phyloP scores from a whole-genome alignment of 2,797 vertebrate species.

The Myotis daubentonii region DNA sequence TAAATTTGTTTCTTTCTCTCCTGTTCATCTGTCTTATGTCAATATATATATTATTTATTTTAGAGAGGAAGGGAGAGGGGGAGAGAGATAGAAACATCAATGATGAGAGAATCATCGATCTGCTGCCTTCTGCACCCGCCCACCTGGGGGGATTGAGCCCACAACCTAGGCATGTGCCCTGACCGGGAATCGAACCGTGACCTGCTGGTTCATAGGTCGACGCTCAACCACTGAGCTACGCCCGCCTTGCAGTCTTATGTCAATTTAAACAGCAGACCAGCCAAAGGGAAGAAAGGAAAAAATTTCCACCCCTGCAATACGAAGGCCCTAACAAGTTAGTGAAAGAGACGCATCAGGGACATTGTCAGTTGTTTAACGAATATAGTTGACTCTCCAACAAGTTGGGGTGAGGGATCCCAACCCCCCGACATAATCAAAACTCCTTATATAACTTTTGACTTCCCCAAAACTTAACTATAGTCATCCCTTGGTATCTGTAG shows the following conservation, averaged over 20 bases:
- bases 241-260: not conserved
- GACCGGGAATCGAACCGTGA: too few relatives aligned
- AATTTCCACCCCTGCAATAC: not conserved
- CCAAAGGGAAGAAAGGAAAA: not conserved
- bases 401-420: not conserved
- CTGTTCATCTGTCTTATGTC: not conserved
- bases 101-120: not conserved
- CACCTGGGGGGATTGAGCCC: too few relatives aligned
- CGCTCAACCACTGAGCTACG: too few relatives aligned
- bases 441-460: not conserved
- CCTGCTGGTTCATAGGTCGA: too few relatives aligned
- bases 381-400: not conserved
- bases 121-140: too few relatives aligned
- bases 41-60: not conserved
- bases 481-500: not conserved
- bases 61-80: too few relatives aligned
- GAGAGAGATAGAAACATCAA: not conserved
- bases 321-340: constrained; percentile 31
- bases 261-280: not conserved
- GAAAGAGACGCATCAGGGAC: not conserved
- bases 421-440: not conserved
- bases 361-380: not conserved
- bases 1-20: not conserved
- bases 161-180: too few relatives aligned
- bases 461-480: not conserved